phyloP scores from a whole-genome alignment of 2,113 vertebrate genomes.

The Aegotheles bennettii region DNA sequence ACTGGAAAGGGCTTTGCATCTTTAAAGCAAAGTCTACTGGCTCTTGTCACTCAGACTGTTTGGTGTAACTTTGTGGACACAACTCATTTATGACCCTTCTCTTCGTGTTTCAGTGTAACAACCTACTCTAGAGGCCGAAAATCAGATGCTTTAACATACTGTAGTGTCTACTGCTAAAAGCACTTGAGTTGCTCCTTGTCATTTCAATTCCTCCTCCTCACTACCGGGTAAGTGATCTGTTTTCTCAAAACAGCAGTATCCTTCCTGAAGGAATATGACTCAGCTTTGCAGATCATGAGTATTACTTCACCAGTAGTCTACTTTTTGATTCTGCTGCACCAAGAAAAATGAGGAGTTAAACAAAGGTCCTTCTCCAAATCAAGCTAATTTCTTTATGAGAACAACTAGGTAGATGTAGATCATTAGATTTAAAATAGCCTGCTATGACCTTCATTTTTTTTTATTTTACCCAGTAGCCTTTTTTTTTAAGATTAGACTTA shows the following conservation, averaged over 20 bases:
- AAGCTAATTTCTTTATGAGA: neutral
- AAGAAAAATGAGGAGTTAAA: conserved; percentile 21
- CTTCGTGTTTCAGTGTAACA: neutral
- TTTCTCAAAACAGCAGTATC: conserved; percentile 52
- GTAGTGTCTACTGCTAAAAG: conserved; percentile 48
- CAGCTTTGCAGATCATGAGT: conserved; percentile 65
- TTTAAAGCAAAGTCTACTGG: neutral
- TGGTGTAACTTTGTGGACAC: neutral
- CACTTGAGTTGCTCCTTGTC: conserved; percentile 38
- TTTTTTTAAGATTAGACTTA: neutral
- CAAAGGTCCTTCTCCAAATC: neutral
- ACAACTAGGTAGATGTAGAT: neutral
- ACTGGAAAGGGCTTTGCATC: neutral
- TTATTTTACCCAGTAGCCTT: neutral
- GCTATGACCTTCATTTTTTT: neutral
- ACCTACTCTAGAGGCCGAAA: conserved; percentile 10
- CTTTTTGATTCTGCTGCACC: neutral
- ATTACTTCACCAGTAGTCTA: conserved; percentile 39
- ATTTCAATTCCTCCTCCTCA: conserved; percentile 53
- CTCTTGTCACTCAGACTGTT: neutral
- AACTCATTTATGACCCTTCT: neutral
- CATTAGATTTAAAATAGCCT: neutral
- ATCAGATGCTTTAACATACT: conserved; percentile 2
- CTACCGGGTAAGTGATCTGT: conserved; percentile 41
- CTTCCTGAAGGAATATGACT: conserved; percentile 69